phyloP scores from a whole-genome alignment of 2,888 invertebrate species.

The Xanthostigma xanthostigma region DNA sequence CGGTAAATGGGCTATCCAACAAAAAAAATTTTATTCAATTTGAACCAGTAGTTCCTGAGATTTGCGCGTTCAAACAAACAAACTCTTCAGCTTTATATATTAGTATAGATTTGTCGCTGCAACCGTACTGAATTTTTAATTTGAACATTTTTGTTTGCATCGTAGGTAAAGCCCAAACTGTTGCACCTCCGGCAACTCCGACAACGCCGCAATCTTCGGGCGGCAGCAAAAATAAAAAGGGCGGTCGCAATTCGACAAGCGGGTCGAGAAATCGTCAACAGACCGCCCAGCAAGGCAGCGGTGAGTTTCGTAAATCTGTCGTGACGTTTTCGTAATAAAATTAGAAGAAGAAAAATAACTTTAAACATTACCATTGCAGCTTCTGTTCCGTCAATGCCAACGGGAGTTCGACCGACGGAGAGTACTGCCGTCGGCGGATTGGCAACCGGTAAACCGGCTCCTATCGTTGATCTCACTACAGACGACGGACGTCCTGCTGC shows the following conservation, averaged over 20 bases:
- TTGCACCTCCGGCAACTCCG: background rate
- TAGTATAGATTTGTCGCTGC: too few species aligned
- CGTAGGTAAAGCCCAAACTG: background rate
- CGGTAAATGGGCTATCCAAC: too few species aligned
- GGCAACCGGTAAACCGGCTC: conserved; percentile 38
- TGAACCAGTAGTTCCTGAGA: too few species aligned
- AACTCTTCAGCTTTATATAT: too few species aligned
- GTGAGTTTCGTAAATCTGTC: too few species aligned
- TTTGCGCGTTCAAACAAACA: too few species aligned
- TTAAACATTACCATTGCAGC: background rate
- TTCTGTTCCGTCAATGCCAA: conserved; percentile 19
- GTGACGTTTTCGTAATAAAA: too few species aligned
- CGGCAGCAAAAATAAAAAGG: background rate
- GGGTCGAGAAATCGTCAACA: conserved; percentile 6
- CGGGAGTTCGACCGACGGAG: conserved; percentile 49
- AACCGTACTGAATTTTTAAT: background rate
- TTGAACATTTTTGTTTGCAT: background rate
- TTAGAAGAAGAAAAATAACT: too few species aligned
- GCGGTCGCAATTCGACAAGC: conserved; percentile 7
- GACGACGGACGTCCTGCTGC: conserved; percentile 47
- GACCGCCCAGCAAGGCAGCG: background rate
- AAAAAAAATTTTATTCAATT: too few species aligned
- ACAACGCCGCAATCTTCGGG: too few species aligned
- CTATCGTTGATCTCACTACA: conserved; percentile 46
- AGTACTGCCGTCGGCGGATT: conserved; percentile 58